These are phyloP conservation scores for Pterostichus niger DNA, from an alignment of 2,888 invertebrate genomes.

Conservation along the genomic window DNA sequence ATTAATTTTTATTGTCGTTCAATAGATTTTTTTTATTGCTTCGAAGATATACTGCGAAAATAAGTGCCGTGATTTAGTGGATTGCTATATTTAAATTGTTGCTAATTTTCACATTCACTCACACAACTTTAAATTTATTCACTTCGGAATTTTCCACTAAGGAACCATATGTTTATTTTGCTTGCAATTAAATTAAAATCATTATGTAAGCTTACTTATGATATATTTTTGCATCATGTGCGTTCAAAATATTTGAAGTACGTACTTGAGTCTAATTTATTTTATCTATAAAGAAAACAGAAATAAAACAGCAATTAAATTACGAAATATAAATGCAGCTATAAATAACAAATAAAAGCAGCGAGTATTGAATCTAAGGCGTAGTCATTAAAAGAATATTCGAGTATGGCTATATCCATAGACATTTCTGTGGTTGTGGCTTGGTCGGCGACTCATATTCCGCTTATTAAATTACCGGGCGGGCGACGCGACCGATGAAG, in stretches of 20 bases:
- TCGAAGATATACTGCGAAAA: slow-evolving; percentile 17
- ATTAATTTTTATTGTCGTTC: slow-evolving; percentile 64
- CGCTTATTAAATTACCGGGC: slow-evolving; percentile 51
- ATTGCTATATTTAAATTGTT: slow-evolving; percentile 33
- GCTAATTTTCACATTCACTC: slow-evolving; percentile 23
- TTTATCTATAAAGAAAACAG: slow-evolving; percentile 33
- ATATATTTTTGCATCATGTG: slow-evolving; percentile 28
- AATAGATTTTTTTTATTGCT: slow-evolving; percentile 58
- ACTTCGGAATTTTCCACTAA: too few relatives aligned
- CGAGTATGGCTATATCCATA: not conserved
- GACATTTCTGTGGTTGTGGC: not conserved
- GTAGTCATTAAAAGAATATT: slow-evolving; percentile 12
- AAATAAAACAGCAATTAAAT: slow-evolving; percentile 40
- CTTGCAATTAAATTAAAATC: not conserved
- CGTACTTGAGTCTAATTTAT: slow-evolving; percentile 22
- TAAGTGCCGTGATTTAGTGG: slow-evolving; percentile 23
- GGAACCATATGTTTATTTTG: too few relatives aligned
- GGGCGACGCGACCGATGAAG: slow-evolving; percentile 33
- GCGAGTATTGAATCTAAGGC: not conserved
- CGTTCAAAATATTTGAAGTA: slow-evolving; percentile 7
- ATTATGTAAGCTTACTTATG: not conserved
- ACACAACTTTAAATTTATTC: slow-evolving; percentile 18
- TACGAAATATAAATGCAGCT: slow-evolving; percentile 12
- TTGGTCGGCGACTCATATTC: slow-evolving; percentile 29
- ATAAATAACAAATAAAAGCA: slow-evolving; percentile 23